Conservation (phyloP, 2,797 vertebrate species). For the Hemibagrus guttatus region DNA sequence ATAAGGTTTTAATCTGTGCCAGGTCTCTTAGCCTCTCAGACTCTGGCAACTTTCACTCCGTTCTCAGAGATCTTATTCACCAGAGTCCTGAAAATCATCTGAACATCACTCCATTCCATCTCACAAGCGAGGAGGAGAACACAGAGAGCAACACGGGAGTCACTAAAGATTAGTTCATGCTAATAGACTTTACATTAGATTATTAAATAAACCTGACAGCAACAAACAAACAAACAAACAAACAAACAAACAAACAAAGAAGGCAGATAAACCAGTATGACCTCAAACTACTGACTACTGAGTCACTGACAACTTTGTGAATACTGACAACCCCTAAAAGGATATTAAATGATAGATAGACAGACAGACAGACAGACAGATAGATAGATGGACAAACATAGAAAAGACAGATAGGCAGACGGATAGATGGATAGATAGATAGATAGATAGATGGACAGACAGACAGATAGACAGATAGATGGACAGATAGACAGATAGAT, state of each 20-base stretch:
- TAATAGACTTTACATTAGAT: neutral
- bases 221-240: neutral
- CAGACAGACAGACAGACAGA: no score
- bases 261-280: neutral
- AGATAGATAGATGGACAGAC: no score
- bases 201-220: neutral
- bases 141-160: neutral
- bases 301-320: neutral
- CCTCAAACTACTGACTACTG: neutral
- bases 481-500: no score
- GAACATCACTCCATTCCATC: neutral
- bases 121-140: neutral
- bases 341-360: no score
- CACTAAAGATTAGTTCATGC: neutral
- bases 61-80: neutral
- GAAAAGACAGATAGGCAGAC: no score
- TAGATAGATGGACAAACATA: no score
- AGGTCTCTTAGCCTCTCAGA: conserved; percentile 12
- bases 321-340: neutral
- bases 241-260: neutral
- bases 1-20: conserved; percentile 27
- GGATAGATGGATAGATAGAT: no score
- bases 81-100: neutral
- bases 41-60: conserved; percentile 25
- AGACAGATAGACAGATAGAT: no score